phyloP scores from a whole-genome alignment of 2,888 invertebrate genomes.

The Boloria euphrosyne region DNA sequence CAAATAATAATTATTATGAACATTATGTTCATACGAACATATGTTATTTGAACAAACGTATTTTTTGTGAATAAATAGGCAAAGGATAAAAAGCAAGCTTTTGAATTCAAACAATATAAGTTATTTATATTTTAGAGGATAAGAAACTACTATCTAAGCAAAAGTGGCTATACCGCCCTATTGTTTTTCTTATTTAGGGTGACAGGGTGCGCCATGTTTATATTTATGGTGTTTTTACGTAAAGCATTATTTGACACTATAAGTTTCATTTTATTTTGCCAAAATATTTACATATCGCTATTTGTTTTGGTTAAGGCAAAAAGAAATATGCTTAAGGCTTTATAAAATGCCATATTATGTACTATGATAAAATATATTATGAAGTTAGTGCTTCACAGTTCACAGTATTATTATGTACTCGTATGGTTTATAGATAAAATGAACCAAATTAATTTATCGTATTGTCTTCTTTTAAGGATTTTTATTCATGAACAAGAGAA shows the following conservation, averaged over 20 bases:
- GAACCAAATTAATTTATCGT: neutral
- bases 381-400: neutral
- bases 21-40: too few species aligned
- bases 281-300: too few species aligned
- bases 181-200: constrained; percentile 19
- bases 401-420: too few species aligned
- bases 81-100: neutral
- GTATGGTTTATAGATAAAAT: neutral
- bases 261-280: too few species aligned
- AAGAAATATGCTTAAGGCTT: too few species aligned
- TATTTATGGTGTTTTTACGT: neutral
- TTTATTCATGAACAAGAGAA: constrained; percentile 5
- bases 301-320: too few species aligned
- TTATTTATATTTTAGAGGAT: constrained; percentile 13
- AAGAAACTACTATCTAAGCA: constrained; percentile 8
- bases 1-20: too few species aligned
- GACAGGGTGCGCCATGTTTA: constrained; percentile 2
- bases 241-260: neutral
- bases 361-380: too few species aligned
- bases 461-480: neutral
- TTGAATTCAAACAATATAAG: constrained; percentile 2
- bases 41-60: neutral
- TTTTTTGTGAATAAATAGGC: neutral
- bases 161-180: constrained; percentile 7
- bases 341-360: too few species aligned